A percentile compares a stretch with the other conserved stretches of the same genome.
Evolutionary conservation across 2,888 invertebrate genomes (phyloP).

Genomic region (Idaea aversata): DNA sequence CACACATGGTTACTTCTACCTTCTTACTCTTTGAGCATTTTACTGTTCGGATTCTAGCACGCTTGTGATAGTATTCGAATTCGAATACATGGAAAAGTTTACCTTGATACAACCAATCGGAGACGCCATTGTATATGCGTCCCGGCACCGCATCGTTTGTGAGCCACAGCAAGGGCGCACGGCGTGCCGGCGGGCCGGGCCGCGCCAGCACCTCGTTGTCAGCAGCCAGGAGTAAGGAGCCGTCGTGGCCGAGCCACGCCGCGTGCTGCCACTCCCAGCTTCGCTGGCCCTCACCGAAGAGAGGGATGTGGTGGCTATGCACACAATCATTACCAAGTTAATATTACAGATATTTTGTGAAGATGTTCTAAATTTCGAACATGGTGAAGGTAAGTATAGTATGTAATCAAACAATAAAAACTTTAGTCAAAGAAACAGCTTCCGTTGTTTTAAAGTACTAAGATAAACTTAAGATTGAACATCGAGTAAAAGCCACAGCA

Average conservation of each 20-base stretch:
- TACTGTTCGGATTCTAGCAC: background rate
- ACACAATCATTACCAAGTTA: conserved; percentile 16
- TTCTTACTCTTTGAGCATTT: background rate
- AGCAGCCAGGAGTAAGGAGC: conserved; percentile 88
- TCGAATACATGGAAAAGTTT: background rate
- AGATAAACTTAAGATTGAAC: conserved; percentile 6
- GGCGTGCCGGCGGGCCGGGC: conserved; percentile 84
- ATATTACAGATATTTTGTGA: conserved; percentile 12
- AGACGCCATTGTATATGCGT: conserved; percentile 93
- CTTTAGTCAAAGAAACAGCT: background rate
- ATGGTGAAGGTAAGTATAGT: background rate
- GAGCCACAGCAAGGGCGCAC: conserved; percentile 83
- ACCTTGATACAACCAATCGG: conserved; percentile 99
- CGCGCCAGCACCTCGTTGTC: conserved; percentile 95
- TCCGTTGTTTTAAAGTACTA: conserved; percentile 12
- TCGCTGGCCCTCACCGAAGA: conserved; percentile 88
- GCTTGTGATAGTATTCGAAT: background rate
- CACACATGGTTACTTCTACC: conserved; percentile 17
- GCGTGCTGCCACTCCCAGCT: conserved; percentile 89
- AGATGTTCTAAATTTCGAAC: background rate
- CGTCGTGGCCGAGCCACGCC: conserved; percentile 89
- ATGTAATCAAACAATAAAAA: background rate
- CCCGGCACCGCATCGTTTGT: conserved; percentile 90
- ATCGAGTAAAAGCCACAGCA: conserved; percentile 25
- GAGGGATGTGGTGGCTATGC: conserved; percentile 89